These are phyloP conservation scores for Otus sunia DNA, from an alignment of 2,113 vertebrate species.

Conservation along the genomic window DNA sequence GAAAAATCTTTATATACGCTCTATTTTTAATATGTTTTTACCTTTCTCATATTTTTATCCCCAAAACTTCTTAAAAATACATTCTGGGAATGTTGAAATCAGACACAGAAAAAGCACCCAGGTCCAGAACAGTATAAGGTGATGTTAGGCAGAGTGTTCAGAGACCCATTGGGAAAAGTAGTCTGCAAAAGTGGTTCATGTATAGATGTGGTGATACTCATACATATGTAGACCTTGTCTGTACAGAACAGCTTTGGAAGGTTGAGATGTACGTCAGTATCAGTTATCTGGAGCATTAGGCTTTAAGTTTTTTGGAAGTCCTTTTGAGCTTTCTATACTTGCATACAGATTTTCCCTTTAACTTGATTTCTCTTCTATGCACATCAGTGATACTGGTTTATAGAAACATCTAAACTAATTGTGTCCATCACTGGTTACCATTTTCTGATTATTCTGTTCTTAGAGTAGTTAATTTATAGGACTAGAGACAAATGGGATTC, in stretches of 20 bases:
- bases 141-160: not conserved
- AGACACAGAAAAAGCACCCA: not conserved
- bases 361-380: not conserved
- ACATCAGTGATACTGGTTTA: not conserved
- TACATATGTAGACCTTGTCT: accelerated
- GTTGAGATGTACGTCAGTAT: not conserved
- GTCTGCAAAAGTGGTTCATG: not conserved
- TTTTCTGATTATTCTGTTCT: not conserved
- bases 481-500: not conserved
- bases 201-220: not conserved
- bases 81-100: not conserved
- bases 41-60: not conserved
- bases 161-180: not conserved
- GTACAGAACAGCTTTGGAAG: not conserved
- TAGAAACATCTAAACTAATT: not conserved
- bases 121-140: not conserved
- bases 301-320: not conserved
- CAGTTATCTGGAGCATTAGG: not conserved
- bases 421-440: not conserved
- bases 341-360: not conserved
- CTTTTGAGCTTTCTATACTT: not conserved
- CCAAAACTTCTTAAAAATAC: not conserved
- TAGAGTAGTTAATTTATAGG: not conserved
- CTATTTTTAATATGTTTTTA: not conserved
- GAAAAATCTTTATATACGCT: not conserved